These are phyloP conservation scores for Hiodon tergisus DNA, from an alignment of 2,113 vertebrate species.

Conservation along the genomic window DNA sequence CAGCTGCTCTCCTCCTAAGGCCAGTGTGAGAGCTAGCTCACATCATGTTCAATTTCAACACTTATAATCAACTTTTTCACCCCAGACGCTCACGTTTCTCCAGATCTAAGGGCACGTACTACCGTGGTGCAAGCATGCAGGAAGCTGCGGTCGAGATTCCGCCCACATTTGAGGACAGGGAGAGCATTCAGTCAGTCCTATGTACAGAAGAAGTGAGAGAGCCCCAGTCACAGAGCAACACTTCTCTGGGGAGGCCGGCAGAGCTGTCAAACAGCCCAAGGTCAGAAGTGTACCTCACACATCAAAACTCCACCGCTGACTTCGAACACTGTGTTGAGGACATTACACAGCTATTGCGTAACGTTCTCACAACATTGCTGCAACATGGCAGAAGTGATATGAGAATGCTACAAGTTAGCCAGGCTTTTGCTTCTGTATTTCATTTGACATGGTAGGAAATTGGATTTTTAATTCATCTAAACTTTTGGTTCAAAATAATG, in stretches of 20 bases:
- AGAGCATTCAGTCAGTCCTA: conserved; percentile 3
- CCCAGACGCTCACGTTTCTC: not conserved
- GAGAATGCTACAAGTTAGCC: too few species aligned
- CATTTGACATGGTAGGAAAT: too few species aligned
- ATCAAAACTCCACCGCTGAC: conserved; percentile 1
- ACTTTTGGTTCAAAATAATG: too few species aligned
- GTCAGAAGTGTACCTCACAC: not conserved
- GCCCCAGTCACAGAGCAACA: not conserved
- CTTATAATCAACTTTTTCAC: not conserved
- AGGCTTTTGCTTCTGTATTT: too few species aligned
- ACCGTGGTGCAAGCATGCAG: not conserved
- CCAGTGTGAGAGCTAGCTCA: not conserved
- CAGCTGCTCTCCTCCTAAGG: not conserved
- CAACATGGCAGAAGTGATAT: too few species aligned
- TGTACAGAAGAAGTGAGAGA: not conserved
- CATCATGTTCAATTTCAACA: not conserved
- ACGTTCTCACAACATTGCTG: too few species aligned
- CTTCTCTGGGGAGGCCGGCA: not conserved
- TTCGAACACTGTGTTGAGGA: not conserved
- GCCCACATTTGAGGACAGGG: not conserved
- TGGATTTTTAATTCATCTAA: too few species aligned
- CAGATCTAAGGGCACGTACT: not conserved
- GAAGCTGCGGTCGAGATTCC: not conserved
- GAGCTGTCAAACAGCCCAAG: not conserved
- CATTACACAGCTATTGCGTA: too few species aligned